A percentile compares a stretch with the other conserved stretches of the same genome.
phyloP scores from a whole-genome alignment of 2,797 vertebrate species.

The Silurus lanzhouensis region DNA sequence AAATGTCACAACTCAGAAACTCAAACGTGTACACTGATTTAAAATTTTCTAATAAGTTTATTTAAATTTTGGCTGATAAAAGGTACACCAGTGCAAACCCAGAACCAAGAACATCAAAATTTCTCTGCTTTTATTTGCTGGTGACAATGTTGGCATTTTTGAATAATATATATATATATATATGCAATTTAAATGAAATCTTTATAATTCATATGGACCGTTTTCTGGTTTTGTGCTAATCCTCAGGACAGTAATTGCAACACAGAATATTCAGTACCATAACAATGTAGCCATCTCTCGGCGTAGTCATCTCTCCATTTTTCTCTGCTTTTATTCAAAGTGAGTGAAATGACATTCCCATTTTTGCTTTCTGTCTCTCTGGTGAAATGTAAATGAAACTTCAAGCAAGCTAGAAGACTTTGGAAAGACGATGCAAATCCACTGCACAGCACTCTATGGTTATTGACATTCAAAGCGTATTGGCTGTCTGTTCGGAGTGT shows the following conservation, averaged over 20 bases:
- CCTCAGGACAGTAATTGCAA: conserved; percentile 27
- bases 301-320: background rate
- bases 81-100: no score
- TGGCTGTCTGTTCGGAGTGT: background rate
- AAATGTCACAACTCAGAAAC: no score
- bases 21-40: no score
- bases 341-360: conserved; percentile 19
- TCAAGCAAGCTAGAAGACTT: conserved; percentile 1
- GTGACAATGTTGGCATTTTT: background rate
- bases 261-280: conserved; percentile 33
- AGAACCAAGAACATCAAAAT: no score
- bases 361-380: conserved; percentile 16
- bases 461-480: background rate
- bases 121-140: no score
- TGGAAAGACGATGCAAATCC: background rate
- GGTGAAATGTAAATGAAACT: conserved; percentile 35
- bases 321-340: conserved; percentile 7
- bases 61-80: no score
- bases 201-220: background rate
- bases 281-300: conserved; percentile 14
- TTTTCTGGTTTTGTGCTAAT: background rate
- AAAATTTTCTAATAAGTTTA: no score
- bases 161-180: background rate
- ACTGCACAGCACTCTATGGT: background rate
- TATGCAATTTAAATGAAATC: background rate